A percentile compares a stretch with the other conserved stretches of the same genome.
These are phyloP conservation scores for Rhinella marina DNA, from an alignment of 2,797 vertebrate species.

Conservation along the genomic window DNA sequence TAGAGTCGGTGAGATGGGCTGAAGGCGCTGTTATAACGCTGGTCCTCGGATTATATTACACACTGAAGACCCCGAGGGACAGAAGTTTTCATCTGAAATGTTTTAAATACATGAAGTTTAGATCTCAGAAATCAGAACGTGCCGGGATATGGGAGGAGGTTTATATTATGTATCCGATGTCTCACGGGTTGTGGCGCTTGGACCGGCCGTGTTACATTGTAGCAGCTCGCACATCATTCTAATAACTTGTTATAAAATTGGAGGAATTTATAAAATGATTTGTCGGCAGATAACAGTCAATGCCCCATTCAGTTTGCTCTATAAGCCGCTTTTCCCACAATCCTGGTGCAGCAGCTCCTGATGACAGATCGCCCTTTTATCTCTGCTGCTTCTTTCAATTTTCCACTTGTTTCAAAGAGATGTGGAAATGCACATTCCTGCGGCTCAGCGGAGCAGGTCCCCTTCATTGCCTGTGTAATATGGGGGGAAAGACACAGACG, in stretches of 20 bases:
- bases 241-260: conserved; percentile 14
- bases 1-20: no score
- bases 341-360: conserved; percentile 37
- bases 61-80: no score
- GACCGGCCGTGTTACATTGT: not conserved
- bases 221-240: not conserved
- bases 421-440: conserved; percentile 53
- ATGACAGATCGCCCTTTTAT: conserved; percentile 57
- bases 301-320: conserved; percentile 32
- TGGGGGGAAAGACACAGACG: conserved; percentile 14
- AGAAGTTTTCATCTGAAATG: no score
- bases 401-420: conserved; percentile 48
- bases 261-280: conserved; percentile 20
- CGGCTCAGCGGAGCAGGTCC: conserved; percentile 33
- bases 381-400: conserved; percentile 42
- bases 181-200: not conserved
- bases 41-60: no score
- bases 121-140: no score
- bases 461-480: conserved; percentile 7
- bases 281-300: conserved; percentile 14
- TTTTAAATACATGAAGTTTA: no score
- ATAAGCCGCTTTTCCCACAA: conserved; percentile 39
- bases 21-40: no score
- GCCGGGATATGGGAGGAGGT: no score
- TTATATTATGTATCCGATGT: not conserved